These are phyloP conservation scores for Thamnaconus septentrionalis DNA, from an alignment of 2,113 vertebrate genomes.

Conservation along the genomic window DNA sequence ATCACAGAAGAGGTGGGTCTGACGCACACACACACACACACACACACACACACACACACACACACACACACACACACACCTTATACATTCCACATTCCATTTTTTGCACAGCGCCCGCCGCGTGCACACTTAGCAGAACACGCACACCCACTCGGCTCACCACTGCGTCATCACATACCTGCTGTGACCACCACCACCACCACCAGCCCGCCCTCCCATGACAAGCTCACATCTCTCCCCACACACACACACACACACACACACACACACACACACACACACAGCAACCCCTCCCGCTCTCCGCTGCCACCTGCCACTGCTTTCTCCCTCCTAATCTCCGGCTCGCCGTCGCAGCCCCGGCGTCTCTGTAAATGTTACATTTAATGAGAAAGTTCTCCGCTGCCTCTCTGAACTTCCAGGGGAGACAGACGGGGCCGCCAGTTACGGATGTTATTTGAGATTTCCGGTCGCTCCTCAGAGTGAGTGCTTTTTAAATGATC, in stretches of 20 bases:
- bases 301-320: slow-evolving; percentile 59
- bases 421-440: slow-evolving; percentile 20
- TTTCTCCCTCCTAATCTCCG: slow-evolving; percentile 60
- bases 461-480: slow-evolving; percentile 31
- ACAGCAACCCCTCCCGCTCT: slow-evolving; percentile 34
- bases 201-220: too few relatives aligned
- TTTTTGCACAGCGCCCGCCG: slow-evolving; percentile 1
- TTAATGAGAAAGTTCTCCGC: slow-evolving; percentile 66
- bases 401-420: slow-evolving; percentile 46
- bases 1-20: slow-evolving; percentile 94
- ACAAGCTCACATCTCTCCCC: background rate
- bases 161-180: slow-evolving; percentile 50
- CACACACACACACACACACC: slow-evolving; percentile 3
- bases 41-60: slow-evolving; percentile 11
- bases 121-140: slow-evolving; percentile 51
- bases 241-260: slow-evolving; percentile 4
- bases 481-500: slow-evolving; percentile 45
- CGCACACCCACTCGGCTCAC: slow-evolving; percentile 47
- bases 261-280: slow-evolving; percentile 5
- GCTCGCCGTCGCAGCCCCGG: slow-evolving; percentile 55
- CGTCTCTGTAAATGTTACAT: slow-evolving; percentile 70
- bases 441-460: slow-evolving; percentile 46
- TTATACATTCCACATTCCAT: slow-evolving; percentile 15
- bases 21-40: slow-evolving; percentile 5
- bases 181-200: slow-evolving; percentile 37